Base-by-base conservation (phyloP, 2,888 invertebrate genomes). In the Formica aserva region DNA sequence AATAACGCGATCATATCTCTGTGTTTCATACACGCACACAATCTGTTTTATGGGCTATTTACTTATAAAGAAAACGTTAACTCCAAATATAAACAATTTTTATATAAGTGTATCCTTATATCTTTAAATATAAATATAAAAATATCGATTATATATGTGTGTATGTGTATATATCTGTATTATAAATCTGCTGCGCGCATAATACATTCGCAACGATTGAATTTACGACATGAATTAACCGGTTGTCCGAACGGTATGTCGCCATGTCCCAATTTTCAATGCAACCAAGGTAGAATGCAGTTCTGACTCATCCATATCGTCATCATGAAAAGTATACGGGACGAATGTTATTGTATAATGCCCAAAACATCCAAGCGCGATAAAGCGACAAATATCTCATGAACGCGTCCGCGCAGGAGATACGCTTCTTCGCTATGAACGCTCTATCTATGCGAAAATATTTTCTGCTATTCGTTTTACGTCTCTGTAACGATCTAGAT, bases 211-310 rank as follows among this genome's bases (percentile, higher is more conserved):
- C 26, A 66, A 35, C 60, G 26, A 72, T n/a, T 63, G 65, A 83
- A 89, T 87, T 89, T 83, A 75, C 85, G 80, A 74, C 88, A 57
- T 65, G 81, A 86, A 85, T 55, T 77, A 81, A 67, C 74, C 72
- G 74, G 74, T 85, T 84, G 85, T 63, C 35, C 69, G 66, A 84
- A 82, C 81, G 76, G 81, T 72, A 67, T 57, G 86, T 82, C 76
- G 65, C 76, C 41, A 82, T 35, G 88, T 85, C 85, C 88, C 80
- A 89, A 89, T 89, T 89, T 89, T 88, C 85, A 52, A 63, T 69
- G 71, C 48, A 41, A 62, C 72, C 62, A 45, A 77, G 48, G 74
- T 65, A 26, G 38, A 83, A 74, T 76, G 85, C 75, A 82, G 38
- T 26, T 67, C 29, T 87, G 86, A 89, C 82, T 88, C 90, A 89